phyloP scores from a whole-genome alignment of 1,140 invertebrate genomes.

The Stegodyphus mimosarum region DNA sequence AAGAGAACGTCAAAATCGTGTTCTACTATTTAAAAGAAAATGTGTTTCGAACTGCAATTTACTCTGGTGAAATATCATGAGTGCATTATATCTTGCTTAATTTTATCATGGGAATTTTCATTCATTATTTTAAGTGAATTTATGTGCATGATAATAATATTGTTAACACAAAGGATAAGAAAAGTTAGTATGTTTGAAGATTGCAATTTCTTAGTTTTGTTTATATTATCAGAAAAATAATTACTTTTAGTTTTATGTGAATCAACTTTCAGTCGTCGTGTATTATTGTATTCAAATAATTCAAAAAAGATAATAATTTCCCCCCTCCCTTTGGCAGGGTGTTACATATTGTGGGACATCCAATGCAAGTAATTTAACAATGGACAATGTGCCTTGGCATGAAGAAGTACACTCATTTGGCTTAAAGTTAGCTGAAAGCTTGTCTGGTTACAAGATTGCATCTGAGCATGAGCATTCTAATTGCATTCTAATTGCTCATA shows the following conservation, averaged over 20 bases:
- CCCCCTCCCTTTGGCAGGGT: constrained; percentile 67
- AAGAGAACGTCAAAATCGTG: no score
- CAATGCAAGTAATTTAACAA: constrained; percentile 73
- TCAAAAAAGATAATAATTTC: not conserved
- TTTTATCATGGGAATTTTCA: not conserved
- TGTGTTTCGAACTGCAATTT: no score
- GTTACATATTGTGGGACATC: constrained; percentile 77
- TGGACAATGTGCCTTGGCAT: constrained; percentile 78
- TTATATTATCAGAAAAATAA: not conserved
- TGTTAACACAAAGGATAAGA: not conserved
- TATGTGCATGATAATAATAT: no score
- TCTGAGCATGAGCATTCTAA: constrained; percentile 78
- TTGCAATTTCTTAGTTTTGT: not conserved
- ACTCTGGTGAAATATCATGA: constrained; percentile 2
- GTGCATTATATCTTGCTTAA: not conserved
- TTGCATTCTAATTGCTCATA: constrained; percentile 74
- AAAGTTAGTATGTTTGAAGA: not conserved
- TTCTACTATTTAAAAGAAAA: no score
- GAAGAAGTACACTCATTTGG: constrained; percentile 75
- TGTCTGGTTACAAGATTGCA: constrained; percentile 74
- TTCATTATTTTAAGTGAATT: not conserved
- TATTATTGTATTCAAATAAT: not conserved
- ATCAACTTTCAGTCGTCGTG: not conserved
- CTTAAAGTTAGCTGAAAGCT: constrained; percentile 68
- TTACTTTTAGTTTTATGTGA: not conserved